Conservation (phyloP, 2,113 vertebrate species). For the Channa argus region DNA sequence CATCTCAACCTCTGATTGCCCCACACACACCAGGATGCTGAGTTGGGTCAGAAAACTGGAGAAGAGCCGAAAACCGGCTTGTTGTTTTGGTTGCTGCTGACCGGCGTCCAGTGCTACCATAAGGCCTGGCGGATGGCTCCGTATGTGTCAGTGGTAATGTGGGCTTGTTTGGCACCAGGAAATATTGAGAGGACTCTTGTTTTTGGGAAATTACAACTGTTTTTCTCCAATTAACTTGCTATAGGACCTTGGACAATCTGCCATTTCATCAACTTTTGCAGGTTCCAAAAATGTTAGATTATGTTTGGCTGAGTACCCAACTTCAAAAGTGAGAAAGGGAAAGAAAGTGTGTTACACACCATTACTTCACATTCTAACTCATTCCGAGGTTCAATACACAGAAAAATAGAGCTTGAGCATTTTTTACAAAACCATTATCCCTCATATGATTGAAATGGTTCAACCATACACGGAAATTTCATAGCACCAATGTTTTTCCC, state of each 20-base stretch:
- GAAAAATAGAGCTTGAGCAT: constrained; percentile 38
- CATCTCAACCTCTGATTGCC: constrained; percentile 54
- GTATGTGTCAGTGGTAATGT: constrained; percentile 58
- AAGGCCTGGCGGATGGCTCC: constrained; percentile 61
- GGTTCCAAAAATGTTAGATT: constrained; percentile 45
- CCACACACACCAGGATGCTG: constrained; percentile 48
- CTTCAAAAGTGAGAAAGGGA: constrained; percentile 47
- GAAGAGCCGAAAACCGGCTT: constrained; percentile 56
- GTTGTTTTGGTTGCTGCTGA: constrained; percentile 72
- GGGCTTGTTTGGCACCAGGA: constrained; percentile 60
- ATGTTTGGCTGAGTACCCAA: constrained; percentile 38
- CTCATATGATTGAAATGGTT: constrained; percentile 15
- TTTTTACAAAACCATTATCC: constrained; percentile 10
- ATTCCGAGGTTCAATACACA: constrained; percentile 25
- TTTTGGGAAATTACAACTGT: constrained; percentile 40
- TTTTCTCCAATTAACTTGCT: constrained; percentile 41
- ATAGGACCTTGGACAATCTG: constrained; percentile 47
- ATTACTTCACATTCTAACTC: constrained; percentile 38
- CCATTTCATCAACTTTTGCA: constrained; percentile 57
- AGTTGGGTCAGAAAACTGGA: constrained; percentile 44
- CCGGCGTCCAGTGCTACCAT: constrained; percentile 64
- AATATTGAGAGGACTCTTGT: constrained; percentile 19
- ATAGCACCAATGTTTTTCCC: constrained; percentile 38
- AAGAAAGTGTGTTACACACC: constrained; percentile 18
- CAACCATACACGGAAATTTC: constrained; percentile 58